A percentile compares a stretch with the other conserved stretches of the same genome.
Conservation (phyloP, 1,140 invertebrate genomes). For the Muscidifurax raptorellus region DNA sequence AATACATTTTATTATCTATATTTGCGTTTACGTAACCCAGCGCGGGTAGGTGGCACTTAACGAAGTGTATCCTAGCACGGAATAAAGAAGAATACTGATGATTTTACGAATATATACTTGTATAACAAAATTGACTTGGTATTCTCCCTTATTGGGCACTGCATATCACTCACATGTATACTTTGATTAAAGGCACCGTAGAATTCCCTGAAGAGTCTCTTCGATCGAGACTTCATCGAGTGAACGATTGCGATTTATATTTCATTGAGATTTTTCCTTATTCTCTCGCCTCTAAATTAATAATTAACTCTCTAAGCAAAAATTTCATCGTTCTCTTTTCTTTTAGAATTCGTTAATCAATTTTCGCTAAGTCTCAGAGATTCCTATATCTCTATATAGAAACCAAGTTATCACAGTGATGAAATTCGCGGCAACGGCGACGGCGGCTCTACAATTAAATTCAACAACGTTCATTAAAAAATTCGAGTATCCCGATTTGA, state of each 20-base stretch:
- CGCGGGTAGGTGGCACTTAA: constrained; percentile 45
- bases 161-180: constrained; percentile 38
- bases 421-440: constrained; percentile 9
- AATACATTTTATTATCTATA: constrained; percentile 23
- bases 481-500: constrained; percentile 38
- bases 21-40: constrained; percentile 26
- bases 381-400: constrained; percentile 39
- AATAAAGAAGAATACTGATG: not conserved
- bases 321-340: not conserved
- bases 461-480: constrained; percentile 32
- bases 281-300: not conserved
- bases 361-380: constrained; percentile 4
- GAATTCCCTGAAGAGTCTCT: not conserved
- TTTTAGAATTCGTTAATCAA: not conserved
- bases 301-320: not conserved
- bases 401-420: constrained; percentile 54
- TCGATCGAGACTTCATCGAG: not conserved
- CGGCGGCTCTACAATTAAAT: not conserved
- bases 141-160: constrained; percentile 33
- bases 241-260: not conserved
- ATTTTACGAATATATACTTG: not conserved
- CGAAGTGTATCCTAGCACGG: not conserved
- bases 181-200: constrained; percentile 49
- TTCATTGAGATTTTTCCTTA: not conserved
- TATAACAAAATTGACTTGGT: constrained; percentile 27